Conservation (phyloP, 2,113 vertebrate genomes). For the human (Homo sapiens) region DNA sequence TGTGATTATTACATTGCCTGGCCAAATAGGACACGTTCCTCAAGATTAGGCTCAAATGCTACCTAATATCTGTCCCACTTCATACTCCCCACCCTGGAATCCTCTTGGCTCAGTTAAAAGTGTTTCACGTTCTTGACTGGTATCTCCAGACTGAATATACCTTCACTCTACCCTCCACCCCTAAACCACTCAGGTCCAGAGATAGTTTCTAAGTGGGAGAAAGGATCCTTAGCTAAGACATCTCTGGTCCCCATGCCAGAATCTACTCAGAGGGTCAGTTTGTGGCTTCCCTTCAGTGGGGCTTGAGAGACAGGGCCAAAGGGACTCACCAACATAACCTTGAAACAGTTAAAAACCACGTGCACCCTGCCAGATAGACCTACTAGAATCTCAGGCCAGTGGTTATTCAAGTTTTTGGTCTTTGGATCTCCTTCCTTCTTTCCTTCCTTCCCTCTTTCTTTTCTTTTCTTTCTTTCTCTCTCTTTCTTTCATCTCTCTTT, state of each 20-base stretch:
- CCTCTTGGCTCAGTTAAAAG: background rate
- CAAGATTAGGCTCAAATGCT: background rate
- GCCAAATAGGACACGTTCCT: background rate
- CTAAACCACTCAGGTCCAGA: background rate
- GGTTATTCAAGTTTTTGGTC: background rate
- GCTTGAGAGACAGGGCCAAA: background rate
- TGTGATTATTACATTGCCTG: background rate
- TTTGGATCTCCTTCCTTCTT: too few relatives aligned
- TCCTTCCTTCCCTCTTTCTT: too few relatives aligned
- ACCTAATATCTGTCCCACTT: too few relatives aligned
- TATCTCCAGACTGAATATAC: background rate
- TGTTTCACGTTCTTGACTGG: background rate
- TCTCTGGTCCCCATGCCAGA: background rate
- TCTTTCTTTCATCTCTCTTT: too few relatives aligned
- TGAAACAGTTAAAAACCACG: background rate
- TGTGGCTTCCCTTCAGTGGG: background rate
- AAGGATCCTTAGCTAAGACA: background rate
- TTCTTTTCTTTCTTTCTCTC: rapidly evolving
- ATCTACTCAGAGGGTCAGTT: background rate
- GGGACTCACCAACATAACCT: background rate
- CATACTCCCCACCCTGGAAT: background rate
- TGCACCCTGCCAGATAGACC: background rate
- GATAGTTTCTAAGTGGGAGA: background rate
- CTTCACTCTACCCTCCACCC: too few relatives aligned
- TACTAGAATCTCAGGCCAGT: background rate